Conservation (phyloP, 2,888 invertebrate species). For the Mesorhabditis spiculigera region DNA sequence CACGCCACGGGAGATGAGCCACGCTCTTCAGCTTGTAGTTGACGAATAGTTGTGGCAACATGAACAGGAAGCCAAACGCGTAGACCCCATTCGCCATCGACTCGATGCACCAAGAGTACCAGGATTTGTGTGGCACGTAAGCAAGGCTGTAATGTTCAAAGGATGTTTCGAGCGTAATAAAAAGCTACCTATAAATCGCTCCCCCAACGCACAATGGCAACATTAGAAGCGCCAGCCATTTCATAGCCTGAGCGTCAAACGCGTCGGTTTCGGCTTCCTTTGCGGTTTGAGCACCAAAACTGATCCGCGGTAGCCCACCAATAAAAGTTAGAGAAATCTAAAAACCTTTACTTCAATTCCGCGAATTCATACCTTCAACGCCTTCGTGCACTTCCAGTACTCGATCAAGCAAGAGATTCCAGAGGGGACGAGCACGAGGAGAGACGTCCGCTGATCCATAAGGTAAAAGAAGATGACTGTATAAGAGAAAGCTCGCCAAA, state of each 20-base stretch:
- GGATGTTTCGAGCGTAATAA: neutral
- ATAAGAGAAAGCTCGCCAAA: conserved; percentile 92
- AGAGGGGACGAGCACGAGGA: conserved; percentile 80
- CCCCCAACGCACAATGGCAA: conserved; percentile 83
- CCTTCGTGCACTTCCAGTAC: conserved; percentile 84
- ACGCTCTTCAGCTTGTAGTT: conserved; percentile 70
- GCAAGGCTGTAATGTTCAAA: conserved; percentile 71
- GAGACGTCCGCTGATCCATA: conserved; percentile 83
- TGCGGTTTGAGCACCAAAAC: conserved; percentile 62
- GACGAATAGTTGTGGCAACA: conserved; percentile 95
- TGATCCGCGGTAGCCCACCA: conserved; percentile 20
- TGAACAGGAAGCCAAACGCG: conserved; percentile 96
- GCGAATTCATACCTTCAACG: conserved; percentile 68
- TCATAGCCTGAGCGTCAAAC: conserved; percentile 82
- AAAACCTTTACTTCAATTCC: neutral
- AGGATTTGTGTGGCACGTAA: conserved; percentile 86
- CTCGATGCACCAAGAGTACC: conserved; percentile 60
- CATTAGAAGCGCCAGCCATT: conserved; percentile 80
- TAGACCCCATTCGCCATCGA: conserved; percentile 71
- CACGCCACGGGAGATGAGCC: conserved; percentile 93
- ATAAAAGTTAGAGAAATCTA: conserved; percentile 26
- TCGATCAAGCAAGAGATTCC: conserved; percentile 84
- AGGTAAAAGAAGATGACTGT: conserved; percentile 85
- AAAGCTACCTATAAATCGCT: conserved; percentile 71
- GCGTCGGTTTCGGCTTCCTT: conserved; percentile 78